phyloP scores from a whole-genome alignment of 2,888 invertebrate species.

The Strigamia maritima region DNA sequence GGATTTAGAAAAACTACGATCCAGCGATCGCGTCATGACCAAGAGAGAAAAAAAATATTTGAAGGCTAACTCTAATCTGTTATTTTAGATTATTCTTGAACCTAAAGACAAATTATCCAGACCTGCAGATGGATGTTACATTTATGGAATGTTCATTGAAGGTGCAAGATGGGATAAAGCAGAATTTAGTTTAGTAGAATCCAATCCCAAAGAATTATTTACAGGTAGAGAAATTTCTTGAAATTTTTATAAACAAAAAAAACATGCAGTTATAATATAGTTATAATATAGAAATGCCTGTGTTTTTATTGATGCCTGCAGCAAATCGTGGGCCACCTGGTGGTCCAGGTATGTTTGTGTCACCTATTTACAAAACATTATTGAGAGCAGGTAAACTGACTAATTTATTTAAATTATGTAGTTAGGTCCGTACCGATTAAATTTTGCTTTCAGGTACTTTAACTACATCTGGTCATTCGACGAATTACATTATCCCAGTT shows the following conservation, averaged over 20 bases:
- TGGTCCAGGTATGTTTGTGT: slow-evolving; percentile 56
- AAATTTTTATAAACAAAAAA: no score
- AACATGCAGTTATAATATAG: no score
- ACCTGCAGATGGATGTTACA: slow-evolving; percentile 53
- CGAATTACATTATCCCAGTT: slow-evolving; percentile 64
- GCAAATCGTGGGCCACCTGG: slow-evolving; percentile 59
- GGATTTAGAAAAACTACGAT: no score
- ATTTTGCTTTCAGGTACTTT: slow-evolving; percentile 56
- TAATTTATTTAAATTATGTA: no score
- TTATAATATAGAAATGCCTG: slow-evolving; percentile 68
- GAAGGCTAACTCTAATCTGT: not conserved
- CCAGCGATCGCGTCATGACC: no score
- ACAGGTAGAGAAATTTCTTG: slow-evolving; percentile 57
- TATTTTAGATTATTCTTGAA: not conserved
- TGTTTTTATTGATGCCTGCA: slow-evolving; percentile 67
- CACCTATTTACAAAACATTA: slow-evolving; percentile 66
- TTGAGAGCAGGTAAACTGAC: slow-evolving; percentile 55
- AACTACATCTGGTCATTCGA: slow-evolving; percentile 68
- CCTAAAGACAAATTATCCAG: slow-evolving; percentile 45
- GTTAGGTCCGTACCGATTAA: slow-evolving; percentile 44
- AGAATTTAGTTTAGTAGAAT: slow-evolving; percentile 48
- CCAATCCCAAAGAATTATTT: slow-evolving; percentile 53
- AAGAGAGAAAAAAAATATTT: no score
- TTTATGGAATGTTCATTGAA: slow-evolving; percentile 52
- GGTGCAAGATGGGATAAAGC: slow-evolving; percentile 51